Percentiles rank a stretch among this genome's conserved stretches.
phyloP scores from a whole-genome alignment of 2,113 vertebrate genomes.

The Dicerorhinus sumatrensis region DNA sequence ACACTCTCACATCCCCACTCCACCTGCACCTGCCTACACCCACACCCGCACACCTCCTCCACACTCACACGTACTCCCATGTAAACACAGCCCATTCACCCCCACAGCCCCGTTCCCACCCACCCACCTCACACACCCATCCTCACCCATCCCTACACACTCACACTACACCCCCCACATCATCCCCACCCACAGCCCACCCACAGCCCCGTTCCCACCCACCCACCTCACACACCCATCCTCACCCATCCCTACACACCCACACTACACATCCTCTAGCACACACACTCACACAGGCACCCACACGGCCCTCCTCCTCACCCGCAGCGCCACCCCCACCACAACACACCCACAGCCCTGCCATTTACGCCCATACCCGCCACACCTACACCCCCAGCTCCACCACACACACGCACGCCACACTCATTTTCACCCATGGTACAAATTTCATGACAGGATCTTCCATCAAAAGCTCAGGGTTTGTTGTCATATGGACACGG shows the following conservation, averaged over 20 bases:
- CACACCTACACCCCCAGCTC: background rate
- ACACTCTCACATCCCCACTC: background rate
- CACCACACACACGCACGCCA: background rate
- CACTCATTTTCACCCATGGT: background rate
- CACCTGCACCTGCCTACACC: background rate
- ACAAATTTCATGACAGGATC: background rate
- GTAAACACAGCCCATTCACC: no score
- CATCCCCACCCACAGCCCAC: no score
- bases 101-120: background rate
- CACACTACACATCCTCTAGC: background rate
- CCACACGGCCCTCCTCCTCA: background rate
- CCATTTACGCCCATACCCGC: background rate
- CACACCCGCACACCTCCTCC: no score
- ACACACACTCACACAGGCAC: background rate
- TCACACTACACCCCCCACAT: background rate
- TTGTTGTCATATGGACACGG: background rate
- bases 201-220: background rate
- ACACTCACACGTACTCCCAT: background rate
- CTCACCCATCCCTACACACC: background rate
- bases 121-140: background rate
- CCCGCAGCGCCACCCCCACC: background rate
- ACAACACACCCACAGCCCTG: background rate
- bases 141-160: background rate
- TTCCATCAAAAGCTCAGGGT: background rate
- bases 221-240: background rate